These are phyloP conservation scores for Nycteola revayana DNA, from an alignment of 2,888 invertebrate genomes.

Conservation along the genomic window DNA sequence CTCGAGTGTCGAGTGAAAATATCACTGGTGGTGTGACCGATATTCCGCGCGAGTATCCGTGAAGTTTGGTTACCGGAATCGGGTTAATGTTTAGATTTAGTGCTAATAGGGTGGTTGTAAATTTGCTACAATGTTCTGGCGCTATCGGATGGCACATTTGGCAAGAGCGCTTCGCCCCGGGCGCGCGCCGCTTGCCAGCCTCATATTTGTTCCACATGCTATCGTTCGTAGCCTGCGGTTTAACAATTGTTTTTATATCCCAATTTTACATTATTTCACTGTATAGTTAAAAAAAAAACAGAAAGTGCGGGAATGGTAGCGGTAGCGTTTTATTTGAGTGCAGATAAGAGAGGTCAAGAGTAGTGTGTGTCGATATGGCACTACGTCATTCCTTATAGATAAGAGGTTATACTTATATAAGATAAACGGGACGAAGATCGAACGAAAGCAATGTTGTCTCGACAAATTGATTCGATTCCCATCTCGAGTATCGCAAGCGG, in stretches of 20 bases:
- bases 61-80: constrained; percentile 75
- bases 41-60: constrained; percentile 60
- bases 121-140: constrained; percentile 76
- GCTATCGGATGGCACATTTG: constrained; percentile 80
- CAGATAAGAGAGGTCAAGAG: constrained; percentile 42
- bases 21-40: constrained; percentile 58
- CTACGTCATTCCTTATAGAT: constrained; percentile 18
- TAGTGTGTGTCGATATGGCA: constrained; percentile 30
- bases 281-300: constrained; percentile 7
- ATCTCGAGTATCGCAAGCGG: constrained; percentile 48
- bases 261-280: constrained; percentile 26
- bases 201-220: constrained; percentile 63
- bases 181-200: constrained; percentile 59
- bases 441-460: constrained; percentile 56
- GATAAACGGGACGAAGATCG: constrained; percentile 50
- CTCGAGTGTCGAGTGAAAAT: constrained; percentile 45
- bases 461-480: constrained; percentile 74
- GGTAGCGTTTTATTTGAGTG: constrained; percentile 9
- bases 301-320: too few species aligned
- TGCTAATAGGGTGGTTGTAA: constrained; percentile 80
- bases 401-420: constrained; percentile 31
- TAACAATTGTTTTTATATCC: constrained; percentile 66
- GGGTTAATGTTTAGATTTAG: constrained; percentile 82
- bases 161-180: constrained; percentile 63
- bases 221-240: constrained; percentile 55